phyloP scores from a whole-genome alignment of 2,113 vertebrate species.

The Eurystomus gularis region DNA sequence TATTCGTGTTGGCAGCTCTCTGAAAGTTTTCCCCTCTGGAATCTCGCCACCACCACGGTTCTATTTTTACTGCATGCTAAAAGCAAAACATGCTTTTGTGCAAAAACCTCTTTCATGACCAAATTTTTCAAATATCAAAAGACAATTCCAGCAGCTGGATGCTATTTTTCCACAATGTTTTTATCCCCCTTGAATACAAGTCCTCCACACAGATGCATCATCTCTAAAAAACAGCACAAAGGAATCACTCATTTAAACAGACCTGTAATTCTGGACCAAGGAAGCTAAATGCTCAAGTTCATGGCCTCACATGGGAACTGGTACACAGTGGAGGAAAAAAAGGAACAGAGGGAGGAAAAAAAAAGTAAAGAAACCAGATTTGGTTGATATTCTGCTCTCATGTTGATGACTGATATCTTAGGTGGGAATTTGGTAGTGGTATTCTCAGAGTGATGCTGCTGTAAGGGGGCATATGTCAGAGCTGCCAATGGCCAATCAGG shows the following conservation, averaged over 20 bases:
- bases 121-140: constrained; percentile 2
- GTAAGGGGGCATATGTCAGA: background rate
- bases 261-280: background rate
- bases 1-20: background rate
- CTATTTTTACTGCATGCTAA: background rate
- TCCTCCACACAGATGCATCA: background rate
- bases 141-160: background rate
- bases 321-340: background rate
- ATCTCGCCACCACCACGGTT: background rate
- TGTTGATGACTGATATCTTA: background rate
- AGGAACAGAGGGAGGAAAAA: no score
- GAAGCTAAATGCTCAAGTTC: background rate
- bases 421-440: background rate
- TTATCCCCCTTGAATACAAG: background rate
- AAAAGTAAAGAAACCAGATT: background rate
- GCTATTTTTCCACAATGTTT: background rate
- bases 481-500: accelerated
- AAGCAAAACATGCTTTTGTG: background rate
- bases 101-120: background rate
- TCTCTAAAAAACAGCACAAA: background rate
- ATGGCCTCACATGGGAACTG: background rate
- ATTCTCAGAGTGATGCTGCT: background rate
- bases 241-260: background rate
- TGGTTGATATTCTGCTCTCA: background rate
- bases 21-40: background rate